A percentile compares a stretch with the other conserved stretches of the same genome.
phyloP scores from a whole-genome alignment of 1,140 invertebrate species.

The Homalodisca vitripennis region DNA sequence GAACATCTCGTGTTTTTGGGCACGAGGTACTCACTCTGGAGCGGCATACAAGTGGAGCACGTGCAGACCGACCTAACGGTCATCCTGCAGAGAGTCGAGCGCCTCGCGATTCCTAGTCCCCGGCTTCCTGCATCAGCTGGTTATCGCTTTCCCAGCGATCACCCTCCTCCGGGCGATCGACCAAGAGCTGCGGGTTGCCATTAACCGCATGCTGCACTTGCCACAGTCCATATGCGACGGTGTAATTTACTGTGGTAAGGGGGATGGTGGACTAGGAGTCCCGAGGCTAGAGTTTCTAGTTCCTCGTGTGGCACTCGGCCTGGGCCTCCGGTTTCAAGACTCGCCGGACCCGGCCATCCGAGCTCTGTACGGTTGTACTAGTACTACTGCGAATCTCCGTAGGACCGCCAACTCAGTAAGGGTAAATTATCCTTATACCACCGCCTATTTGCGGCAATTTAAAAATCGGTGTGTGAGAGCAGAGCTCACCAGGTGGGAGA shows the following conservation, averaged over 20 bases:
- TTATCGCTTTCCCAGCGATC: neutral
- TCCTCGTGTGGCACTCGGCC: neutral
- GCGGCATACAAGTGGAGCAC: neutral
- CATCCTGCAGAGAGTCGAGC: slow-evolving; percentile 24
- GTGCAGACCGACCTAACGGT: neutral
- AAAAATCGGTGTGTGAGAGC: slow-evolving; percentile 2
- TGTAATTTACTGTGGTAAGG: neutral
- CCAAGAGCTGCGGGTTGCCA: neutral
- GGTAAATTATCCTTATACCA: neutral
- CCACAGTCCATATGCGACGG: neutral
- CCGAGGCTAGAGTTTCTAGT: neutral
- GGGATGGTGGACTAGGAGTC: neutral
- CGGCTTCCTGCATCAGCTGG: neutral
- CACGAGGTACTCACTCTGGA: slow-evolving; percentile 4
- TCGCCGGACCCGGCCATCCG: neutral
- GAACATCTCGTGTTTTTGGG: slow-evolving; percentile 37
- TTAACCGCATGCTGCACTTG: neutral
- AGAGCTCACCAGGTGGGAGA: slow-evolving; percentile 10
- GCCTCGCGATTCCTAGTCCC: neutral
- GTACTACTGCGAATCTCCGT: slow-evolving; percentile 21
- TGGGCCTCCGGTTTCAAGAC: neutral
- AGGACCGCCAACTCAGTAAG: neutral
- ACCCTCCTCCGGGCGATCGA: neutral
- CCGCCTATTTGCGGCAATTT: neutral
- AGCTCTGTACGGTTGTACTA: neutral